Evolutionary conservation across 2,113 vertebrate genomes (phyloP).

Genomic region (Bombycilla garrulus): DNA sequence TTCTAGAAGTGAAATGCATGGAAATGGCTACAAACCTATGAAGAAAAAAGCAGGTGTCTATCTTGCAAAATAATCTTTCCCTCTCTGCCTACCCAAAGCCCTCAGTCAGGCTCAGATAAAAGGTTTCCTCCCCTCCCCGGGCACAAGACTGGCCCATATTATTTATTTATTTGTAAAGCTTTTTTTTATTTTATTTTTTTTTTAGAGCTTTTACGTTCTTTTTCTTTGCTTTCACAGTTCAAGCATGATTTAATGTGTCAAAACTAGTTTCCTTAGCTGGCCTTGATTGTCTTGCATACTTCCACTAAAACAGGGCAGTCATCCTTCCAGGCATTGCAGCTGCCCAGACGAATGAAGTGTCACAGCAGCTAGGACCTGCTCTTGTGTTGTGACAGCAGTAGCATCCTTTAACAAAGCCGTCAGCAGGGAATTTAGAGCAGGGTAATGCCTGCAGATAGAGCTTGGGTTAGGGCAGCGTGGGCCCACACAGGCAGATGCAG

Average conservation of each 20-base stretch:
- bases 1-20: background rate
- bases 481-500: background rate
- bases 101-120: background rate
- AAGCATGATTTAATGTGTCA: slow-evolving; percentile 83
- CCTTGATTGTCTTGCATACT: slow-evolving; percentile 77
- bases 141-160: background rate
- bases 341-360: slow-evolving; percentile 69
- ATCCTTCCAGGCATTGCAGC: slow-evolving; percentile 55
- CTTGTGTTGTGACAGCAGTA: slow-evolving; percentile 60
- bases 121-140: background rate
- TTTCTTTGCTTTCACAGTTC: slow-evolving; percentile 71
- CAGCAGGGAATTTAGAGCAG: background rate
- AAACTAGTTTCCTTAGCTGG: slow-evolving; percentile 74
- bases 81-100: background rate
- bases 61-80: background rate
- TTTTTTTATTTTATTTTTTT: background rate
- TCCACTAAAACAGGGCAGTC: slow-evolving; percentile 54
- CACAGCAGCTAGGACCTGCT: slow-evolving; percentile 31
- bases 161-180: slow-evolving; percentile 72
- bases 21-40: background rate
- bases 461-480: background rate
- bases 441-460: background rate
- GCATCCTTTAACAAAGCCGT: slow-evolving; percentile 27
- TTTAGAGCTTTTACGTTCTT: slow-evolving; percentile 61
- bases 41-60: background rate